Percentiles rank a stretch among this genome's conserved stretches.
Evolutionary conservation across 2,888 invertebrate species (phyloP).

Genomic region (Drosophila anomalata): DNA sequence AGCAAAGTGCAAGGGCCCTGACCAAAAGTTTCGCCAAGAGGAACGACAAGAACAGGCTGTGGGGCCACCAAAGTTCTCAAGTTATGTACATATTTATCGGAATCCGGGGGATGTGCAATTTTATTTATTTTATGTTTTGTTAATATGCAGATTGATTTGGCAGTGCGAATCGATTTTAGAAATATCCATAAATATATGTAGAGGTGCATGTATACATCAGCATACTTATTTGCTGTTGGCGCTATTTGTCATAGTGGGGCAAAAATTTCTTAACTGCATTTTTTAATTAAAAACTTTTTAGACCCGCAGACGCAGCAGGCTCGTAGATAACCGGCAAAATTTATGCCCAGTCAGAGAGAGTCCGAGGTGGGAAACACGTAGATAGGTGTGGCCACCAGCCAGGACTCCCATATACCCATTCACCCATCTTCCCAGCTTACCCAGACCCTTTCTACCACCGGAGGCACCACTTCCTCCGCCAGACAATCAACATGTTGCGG

Average conservation of each 20-base stretch:
- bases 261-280: constrained; percentile 38
- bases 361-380: constrained; percentile 33
- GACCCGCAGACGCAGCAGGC: constrained; percentile 45
- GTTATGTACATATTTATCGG: constrained; percentile 66
- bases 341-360: constrained; percentile 47
- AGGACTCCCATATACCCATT: constrained; percentile 5
- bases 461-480: constrained; percentile 16
- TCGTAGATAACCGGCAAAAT: constrained; percentile 53
- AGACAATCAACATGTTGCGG: constrained; percentile 62
- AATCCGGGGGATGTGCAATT: constrained; percentile 14
- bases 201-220: neutral
- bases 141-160: constrained; percentile 70
- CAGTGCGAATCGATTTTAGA: constrained; percentile 37
- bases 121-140: constrained; percentile 30
- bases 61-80: constrained; percentile 37
- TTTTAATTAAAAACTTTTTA: constrained; percentile 70
- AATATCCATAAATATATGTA: constrained; percentile 7
- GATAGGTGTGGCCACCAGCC: constrained; percentile 27
- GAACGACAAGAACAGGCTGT: constrained; percentile 47
- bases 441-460: constrained; percentile 1
- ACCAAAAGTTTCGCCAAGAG: constrained; percentile 50
- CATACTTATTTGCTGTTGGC: constrained; percentile 7
- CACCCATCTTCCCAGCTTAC: neutral
- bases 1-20: constrained; percentile 40
- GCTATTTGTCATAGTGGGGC: constrained; percentile 3